Conservation (phyloP, 2,888 invertebrate species). For the Linnaemya tessellans region DNA sequence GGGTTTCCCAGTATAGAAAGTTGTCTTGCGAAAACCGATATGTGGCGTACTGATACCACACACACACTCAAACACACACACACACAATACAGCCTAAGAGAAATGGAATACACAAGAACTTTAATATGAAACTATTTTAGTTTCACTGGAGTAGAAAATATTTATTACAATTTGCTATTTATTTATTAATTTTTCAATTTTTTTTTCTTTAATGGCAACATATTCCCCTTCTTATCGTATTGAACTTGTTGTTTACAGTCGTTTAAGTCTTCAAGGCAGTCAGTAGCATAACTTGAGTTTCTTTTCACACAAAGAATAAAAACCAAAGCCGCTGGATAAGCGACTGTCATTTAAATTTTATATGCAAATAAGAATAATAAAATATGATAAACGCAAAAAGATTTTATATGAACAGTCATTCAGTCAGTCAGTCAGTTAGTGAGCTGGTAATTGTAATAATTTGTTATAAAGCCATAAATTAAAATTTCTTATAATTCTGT, state of each 20-base stretch:
- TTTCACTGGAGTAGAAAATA: slow-evolving; percentile 51
- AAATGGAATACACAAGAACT: slow-evolving; percentile 41
- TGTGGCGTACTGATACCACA: slow-evolving; percentile 1
- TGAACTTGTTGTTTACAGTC: slow-evolving; percentile 25
- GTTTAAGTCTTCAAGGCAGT: slow-evolving; percentile 17
- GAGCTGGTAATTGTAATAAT: slow-evolving; percentile 9
- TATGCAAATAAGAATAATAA: slow-evolving; percentile 26
- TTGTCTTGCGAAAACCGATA: not conserved
- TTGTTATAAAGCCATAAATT: slow-evolving; percentile 21
- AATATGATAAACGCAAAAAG: slow-evolving; percentile 32
- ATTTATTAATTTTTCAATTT: no score
- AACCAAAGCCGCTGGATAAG: slow-evolving; percentile 12
- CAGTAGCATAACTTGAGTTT: not conserved
- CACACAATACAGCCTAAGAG: not conserved
- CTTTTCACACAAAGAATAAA: not conserved
- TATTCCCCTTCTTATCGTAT: slow-evolving; percentile 43
- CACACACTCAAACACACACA: not conserved
- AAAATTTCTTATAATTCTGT: not conserved
- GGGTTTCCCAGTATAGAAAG: slow-evolving; percentile 39
- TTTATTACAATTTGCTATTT: slow-evolving; percentile 28
- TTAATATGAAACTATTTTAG: slow-evolving; percentile 58
- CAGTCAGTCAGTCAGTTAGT: not conserved
- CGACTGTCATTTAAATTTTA: slow-evolving; percentile 47
- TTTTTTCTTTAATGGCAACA: not conserved
- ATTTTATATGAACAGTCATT: not conserved